Conservation (phyloP, 2,888 invertebrate genomes). For the Pollenia amentaria region DNA sequence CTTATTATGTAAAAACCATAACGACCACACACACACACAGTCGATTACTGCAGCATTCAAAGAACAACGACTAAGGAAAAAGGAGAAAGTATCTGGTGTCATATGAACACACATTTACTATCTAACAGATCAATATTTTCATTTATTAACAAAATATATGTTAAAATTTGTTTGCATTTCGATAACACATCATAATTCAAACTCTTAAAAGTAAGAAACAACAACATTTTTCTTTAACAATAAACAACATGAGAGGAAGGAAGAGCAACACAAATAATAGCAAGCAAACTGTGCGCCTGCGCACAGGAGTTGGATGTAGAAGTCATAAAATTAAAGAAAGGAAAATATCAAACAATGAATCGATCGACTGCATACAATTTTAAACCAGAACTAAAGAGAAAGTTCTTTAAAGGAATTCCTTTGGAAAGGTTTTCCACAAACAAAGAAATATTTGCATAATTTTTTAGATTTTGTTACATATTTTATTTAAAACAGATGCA, state of each 20-base stretch:
- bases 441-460: constrained; percentile 44
- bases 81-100: constrained; percentile 68
- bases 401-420: constrained; percentile 18
- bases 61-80: not conserved
- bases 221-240: not conserved
- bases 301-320: not conserved
- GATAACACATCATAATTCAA: constrained; percentile 70
- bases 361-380: constrained; percentile 3
- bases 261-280: constrained; percentile 37
- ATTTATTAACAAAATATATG: constrained; percentile 46
- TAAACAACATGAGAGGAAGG: constrained; percentile 54
- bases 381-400: constrained; percentile 60
- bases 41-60: not conserved
- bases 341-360: not conserved
- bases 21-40: constrained; percentile 66
- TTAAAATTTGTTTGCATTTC: constrained; percentile 45
- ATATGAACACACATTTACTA: constrained; percentile 37
- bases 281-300: constrained; percentile 32
- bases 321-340: not conserved
- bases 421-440: constrained; percentile 7
- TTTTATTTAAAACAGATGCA: constrained; percentile 63
- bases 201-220: constrained; percentile 52
- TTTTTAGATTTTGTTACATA: constrained; percentile 46
- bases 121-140: constrained; percentile 57
- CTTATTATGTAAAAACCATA: constrained; percentile 1